Evolutionary conservation across 2,797 vertebrate genomes (phyloP).

Genomic region (Peromyscus attwateri): DNA sequence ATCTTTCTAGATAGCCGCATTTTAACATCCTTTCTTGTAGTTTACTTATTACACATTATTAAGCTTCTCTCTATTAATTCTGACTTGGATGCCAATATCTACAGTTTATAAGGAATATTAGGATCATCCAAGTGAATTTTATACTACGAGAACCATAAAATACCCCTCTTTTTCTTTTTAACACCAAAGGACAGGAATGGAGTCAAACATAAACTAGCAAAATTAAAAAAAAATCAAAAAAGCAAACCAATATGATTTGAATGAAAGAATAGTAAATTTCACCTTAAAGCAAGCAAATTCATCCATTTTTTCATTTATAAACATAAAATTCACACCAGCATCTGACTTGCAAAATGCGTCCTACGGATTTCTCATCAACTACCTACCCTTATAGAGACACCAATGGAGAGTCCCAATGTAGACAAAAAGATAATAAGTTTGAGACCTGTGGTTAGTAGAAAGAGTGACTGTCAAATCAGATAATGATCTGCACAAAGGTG

Average conservation of each 20-base stretch:
- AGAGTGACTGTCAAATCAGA: constrained; percentile 73
- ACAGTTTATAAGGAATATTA: neutral
- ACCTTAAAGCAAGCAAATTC: neutral
- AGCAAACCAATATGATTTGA: neutral
- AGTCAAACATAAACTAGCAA: constrained; percentile 31
- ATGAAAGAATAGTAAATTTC: constrained; percentile 20
- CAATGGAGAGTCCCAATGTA: neutral
- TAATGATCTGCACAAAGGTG: constrained; percentile 74
- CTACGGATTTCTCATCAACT: constrained; percentile 47
- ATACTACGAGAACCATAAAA: neutral
- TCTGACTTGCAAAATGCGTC: constrained; percentile 53
- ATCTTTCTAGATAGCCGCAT: neutral
- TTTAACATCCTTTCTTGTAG: neutral
- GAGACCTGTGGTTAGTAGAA: constrained; percentile 77
- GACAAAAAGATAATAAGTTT: constrained; percentile 69
- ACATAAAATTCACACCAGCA: neutral
- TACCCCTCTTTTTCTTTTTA: neutral
- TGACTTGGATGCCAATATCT: neutral
- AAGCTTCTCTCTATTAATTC: neutral
- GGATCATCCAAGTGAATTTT: neutral
- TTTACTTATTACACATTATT: neutral
- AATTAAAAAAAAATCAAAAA: neutral
- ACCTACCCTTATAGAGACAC: neutral
- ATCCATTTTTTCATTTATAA: constrained; percentile 42
- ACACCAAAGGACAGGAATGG: neutral